These are phyloP conservation scores for Schizopygopsis pylzovi DNA, from an alignment of 2,797 vertebrate genomes.

Conservation along the genomic window DNA sequence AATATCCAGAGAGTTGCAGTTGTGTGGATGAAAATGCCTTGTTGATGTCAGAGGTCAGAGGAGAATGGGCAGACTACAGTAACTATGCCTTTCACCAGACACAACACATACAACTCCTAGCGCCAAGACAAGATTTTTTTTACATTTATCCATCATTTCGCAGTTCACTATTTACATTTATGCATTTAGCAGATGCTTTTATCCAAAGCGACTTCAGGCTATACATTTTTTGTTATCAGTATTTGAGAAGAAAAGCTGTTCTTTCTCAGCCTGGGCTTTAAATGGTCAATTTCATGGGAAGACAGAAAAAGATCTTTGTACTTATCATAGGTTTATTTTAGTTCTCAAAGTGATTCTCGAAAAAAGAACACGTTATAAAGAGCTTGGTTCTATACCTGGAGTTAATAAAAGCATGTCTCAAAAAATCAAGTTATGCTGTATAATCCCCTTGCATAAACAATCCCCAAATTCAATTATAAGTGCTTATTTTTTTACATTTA, in stretches of 20 bases:
- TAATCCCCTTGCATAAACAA: background rate
- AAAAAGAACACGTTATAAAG: background rate
- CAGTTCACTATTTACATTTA: background rate
- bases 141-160: slow-evolving; percentile 12
- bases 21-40: no score
- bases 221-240: no score
- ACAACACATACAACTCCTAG: background rate
- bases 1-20: no score
- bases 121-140: background rate
- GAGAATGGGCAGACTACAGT: no score
- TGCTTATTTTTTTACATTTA: background rate
- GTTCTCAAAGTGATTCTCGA: background rate
- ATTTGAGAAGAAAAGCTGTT: slow-evolving; percentile 9
- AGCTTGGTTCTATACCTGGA: background rate
- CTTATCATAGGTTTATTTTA: background rate
- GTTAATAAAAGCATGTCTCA: slow-evolving; percentile 6
- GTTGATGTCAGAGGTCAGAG: no score
- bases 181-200: no score
- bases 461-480: background rate
- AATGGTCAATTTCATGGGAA: slow-evolving; percentile 9
- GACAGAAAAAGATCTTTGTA: background rate
- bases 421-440: background rate
- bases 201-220: no score
- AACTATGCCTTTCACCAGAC: background rate
- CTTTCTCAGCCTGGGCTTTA: background rate